Evolutionary conservation across 2,113 vertebrate genomes (phyloP), one percentile per base, ranked within the genome.

Genomic region (Argyrosomus japonicus): DNA sequence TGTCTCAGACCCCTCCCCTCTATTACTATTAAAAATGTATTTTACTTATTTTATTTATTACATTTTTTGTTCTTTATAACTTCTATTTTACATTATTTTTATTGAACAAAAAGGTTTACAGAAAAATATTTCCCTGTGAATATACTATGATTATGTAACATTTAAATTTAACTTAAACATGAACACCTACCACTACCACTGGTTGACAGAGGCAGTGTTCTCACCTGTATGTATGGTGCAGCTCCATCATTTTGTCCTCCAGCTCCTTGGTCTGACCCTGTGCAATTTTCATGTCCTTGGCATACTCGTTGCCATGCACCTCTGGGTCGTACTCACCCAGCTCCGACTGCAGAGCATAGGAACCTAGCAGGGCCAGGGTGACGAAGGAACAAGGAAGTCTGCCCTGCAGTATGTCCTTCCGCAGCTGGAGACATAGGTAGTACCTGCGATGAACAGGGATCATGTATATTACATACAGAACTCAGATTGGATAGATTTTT

Each of bases 341-440:
- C 78, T 99, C 98, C 0, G 98, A 99, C 94, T 99, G 98, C 83
- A 99, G 88, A 0, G 98, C 98, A 7, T 99, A 99, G 0, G 98
- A 99, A 40, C 98, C 97, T 80, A 99, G 92, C 60, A 99, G 92
- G 11, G 98, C 97, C 91, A 99, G 92, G 0, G 98, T 99, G 1
- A 99, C 98, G 68, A 99, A 99, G 77, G 98, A 99, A 75, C 98
- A 99, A 13, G 98, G 98, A 75, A 99, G 96, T 1, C 96, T 93
- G 15, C 97, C 96, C 5, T 85, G 91, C 47, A 98, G 83, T 73
- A 99, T 99, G 92, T 99, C 98, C 78, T 99, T 96, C 21, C 98
- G 95, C 60, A 99, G 96, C 91, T 99, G 98, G 45, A 99, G 96
- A 92, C 98, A 99, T 70, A 99, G 92, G 88, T 97, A 94, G 79